Base-by-base conservation (phyloP, 2,113 vertebrate species). In the Pampusana beccarii region DNA sequence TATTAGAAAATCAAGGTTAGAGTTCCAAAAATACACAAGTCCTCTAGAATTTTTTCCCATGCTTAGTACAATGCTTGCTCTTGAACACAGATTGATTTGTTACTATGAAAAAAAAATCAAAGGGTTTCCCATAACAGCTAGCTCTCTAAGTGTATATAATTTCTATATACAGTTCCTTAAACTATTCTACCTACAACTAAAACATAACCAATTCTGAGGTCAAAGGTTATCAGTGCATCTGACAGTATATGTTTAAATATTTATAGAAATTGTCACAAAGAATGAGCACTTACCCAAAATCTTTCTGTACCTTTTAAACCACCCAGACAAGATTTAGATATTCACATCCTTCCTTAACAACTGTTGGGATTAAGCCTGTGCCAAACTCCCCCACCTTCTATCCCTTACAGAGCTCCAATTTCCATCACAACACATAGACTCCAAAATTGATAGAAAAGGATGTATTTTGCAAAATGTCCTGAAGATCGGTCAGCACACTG, bases 191-290 rank as follows among this genome's bases (percentile, higher is more conserved):
- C 6, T 67, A 53, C 60, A 58, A 88, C 33, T 67, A 51, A 78
- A 94, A 88, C 56, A 92, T 42, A 86, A 90, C 65, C 60, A 70
- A 6, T 88, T 78, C 34, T 74, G 72, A 86, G 54, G 51, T 53
- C 56, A 95, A 71, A 64, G 67, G 20, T 66, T 96, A 94, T 88
- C 79, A 80, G 60, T 74, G 56, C 34, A 61, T 90, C 79, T 90
- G 75, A 78, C 56, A 66, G 61, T 24, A 56, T 51, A 58, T 25
- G 33, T 56, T 96, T 53, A 86, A 93, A 94, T 93, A 94, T 93
- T 94, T 94, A 93, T 7, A 53, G 23, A 80, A 90, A 80, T 74
- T 83, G 60, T 70, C 80, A 88, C 42, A 67, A 85, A 77, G 75
- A 93, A 80, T 15, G 17, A 93, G 38, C 54, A 74, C 26, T 73